Conservation (phyloP, 2,797 vertebrate genomes). For the Sebastes hopkinsi region DNA sequence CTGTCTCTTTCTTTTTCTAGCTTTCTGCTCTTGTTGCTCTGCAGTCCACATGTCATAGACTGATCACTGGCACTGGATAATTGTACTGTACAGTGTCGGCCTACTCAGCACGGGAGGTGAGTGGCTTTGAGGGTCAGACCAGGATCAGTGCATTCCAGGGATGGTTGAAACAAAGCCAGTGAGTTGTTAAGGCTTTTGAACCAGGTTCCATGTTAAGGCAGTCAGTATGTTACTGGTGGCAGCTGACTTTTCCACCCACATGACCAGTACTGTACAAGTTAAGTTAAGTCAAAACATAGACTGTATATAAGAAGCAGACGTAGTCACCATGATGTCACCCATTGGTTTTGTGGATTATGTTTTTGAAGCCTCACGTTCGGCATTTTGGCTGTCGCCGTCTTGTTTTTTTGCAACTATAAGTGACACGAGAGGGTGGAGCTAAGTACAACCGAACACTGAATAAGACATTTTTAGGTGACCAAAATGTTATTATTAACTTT, state of each 20-base stretch:
- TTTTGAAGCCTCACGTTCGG: too few species aligned
- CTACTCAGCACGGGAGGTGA: not conserved
- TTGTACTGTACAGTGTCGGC: not conserved
- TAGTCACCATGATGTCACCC: too few species aligned
- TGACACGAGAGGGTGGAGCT: too few species aligned
- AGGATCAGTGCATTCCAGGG: constrained; percentile 43
- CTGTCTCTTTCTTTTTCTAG: not conserved
- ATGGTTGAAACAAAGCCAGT: constrained; percentile 13
- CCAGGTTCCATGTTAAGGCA: not conserved
- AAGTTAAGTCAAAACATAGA: not conserved
- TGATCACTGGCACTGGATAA: not conserved
- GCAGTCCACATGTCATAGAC: not conserved
- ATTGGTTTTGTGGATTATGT: too few species aligned
- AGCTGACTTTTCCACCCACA: not conserved
- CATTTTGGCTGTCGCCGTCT: too few species aligned
- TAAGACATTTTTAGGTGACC: too few species aligned
- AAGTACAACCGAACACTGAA: too few species aligned
- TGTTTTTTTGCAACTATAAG: too few species aligned
- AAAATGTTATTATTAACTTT: too few species aligned
- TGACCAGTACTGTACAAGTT: not conserved
- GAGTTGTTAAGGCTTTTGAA: not conserved
- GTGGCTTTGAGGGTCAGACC: constrained; percentile 22
- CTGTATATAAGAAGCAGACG: too few species aligned
- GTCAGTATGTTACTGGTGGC: not conserved
- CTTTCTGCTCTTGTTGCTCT: not conserved